Conservation (phyloP, 1,140 invertebrate genomes). For the Neodiprion fabricii region DNA sequence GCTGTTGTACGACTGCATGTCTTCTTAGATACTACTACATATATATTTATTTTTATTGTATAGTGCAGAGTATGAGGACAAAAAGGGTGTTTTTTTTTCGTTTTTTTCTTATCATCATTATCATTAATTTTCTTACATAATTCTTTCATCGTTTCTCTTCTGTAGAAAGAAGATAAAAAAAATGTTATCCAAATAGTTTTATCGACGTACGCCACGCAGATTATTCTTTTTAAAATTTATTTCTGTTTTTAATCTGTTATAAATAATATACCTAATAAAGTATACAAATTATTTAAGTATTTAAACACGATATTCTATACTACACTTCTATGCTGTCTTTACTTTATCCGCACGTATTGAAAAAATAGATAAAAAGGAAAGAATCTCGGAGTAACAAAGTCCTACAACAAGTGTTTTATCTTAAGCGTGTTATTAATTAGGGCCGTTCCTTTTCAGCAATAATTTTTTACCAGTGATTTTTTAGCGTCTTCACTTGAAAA, state of each 20-base stretch:
- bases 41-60: neutral
- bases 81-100: neutral
- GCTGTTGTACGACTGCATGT: too few species aligned
- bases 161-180: neutral
- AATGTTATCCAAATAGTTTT: neutral
- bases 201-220: neutral
- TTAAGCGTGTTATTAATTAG: too few species aligned
- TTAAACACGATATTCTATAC: neutral
- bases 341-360: too few species aligned
- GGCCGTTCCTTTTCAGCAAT: too few species aligned
- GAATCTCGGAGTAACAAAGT: too few species aligned
- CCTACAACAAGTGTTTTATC: too few species aligned
- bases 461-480: too few species aligned
- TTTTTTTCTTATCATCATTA: neutral
- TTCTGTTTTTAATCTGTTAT: neutral
- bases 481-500: too few species aligned
- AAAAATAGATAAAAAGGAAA: too few species aligned
- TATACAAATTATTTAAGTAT: slow-evolving; percentile 6
- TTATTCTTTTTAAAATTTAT: neutral
- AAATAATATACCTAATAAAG: neutral
- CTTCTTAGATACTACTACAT: too few species aligned
- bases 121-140: neutral
- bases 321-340: too few species aligned
- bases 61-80: neutral
- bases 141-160: neutral